Evolutionary conservation across 1,140 invertebrate genomes (phyloP).

Genomic region (Leptoteleia sp.): DNA sequence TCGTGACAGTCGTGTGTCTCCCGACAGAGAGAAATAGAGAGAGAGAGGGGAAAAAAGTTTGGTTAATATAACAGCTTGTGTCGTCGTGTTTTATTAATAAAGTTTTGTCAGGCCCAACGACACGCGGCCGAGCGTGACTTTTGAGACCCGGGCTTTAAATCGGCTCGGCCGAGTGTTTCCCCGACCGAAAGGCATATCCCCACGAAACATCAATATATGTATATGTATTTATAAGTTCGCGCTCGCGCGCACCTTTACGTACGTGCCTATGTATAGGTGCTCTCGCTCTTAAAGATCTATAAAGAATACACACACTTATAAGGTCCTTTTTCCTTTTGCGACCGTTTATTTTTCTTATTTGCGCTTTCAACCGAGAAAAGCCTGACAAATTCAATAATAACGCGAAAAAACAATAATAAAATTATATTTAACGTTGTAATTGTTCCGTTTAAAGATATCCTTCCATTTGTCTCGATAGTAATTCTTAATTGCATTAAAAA

Average conservation of each 20-base stretch:
- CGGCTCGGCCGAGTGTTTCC: background rate
- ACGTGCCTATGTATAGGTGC: conserved; percentile 46
- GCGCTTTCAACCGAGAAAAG: too few relatives aligned
- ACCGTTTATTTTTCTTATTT: background rate
- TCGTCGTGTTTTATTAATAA: conserved; percentile 58
- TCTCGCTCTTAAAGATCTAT: conserved; percentile 32
- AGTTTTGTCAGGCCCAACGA: background rate
- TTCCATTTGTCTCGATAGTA: too few relatives aligned
- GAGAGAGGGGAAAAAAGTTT: conserved; percentile 81
- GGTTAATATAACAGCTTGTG: conserved; percentile 80
- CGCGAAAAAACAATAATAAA: too few relatives aligned
- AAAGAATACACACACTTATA: conserved; percentile 38
- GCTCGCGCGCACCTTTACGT: conserved; percentile 52
- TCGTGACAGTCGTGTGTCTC: conserved; percentile 52
- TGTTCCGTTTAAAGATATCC: too few relatives aligned
- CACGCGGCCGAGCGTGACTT: background rate
- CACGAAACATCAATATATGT: conserved; percentile 49
- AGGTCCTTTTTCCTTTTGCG: conserved; percentile 13
- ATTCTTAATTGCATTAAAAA: background rate
- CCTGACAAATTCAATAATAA: too few relatives aligned
- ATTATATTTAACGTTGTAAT: too few relatives aligned
- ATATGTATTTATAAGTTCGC: conserved; percentile 54
- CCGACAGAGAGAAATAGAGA: too few relatives aligned
- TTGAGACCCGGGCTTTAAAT: background rate
- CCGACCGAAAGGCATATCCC: conserved; percentile 4